phyloP scores from a whole-genome alignment of 2,888 invertebrate species.

The Rhamphomyia laevipes region DNA sequence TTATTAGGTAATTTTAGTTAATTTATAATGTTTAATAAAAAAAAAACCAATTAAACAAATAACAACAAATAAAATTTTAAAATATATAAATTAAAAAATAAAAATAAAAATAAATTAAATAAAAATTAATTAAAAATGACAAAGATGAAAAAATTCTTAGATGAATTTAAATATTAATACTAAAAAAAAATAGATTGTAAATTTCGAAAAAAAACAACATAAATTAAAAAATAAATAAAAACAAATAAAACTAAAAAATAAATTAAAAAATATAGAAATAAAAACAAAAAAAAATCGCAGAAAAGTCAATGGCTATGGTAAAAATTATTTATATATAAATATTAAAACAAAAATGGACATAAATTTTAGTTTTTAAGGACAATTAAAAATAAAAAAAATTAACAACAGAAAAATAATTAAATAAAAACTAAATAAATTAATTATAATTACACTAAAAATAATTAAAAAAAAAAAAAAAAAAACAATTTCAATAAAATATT shows the following conservation, averaged over 20 bases:
- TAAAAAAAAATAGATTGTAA: conserved; percentile 5
- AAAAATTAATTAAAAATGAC: conserved; percentile 5
- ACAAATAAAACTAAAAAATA: conserved; percentile 16
- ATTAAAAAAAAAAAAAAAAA: neutral
- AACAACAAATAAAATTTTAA: conserved; percentile 6
- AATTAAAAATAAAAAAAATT: no score
- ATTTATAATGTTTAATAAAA: conserved; percentile 7
- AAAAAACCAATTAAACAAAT: conserved; percentile 11
- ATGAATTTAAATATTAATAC: conserved; percentile 3
- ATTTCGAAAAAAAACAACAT: conserved; percentile 13
- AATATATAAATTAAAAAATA: conserved; percentile 11
- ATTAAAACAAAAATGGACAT: no score
- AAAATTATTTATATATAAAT: neutral
- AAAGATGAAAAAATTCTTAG: conserved; percentile 2
- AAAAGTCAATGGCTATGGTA: neutral
- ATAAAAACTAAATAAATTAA: neutral
- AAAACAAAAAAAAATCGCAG: conserved; percentile 2
- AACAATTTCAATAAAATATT: neutral
- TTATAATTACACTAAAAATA: neutral
- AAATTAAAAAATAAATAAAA: conserved; percentile 5
- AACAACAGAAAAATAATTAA: neutral
- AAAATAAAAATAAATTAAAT: conserved; percentile 6
- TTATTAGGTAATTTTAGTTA: neutral
- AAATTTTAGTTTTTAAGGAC: no score
- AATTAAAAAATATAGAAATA: conserved; percentile 13